Evolutionary conservation across 2,113 vertebrate genomes (phyloP), one percentile per base, ranked within the genome.

Genomic region (Neodontobutis hainanensis): DNA sequence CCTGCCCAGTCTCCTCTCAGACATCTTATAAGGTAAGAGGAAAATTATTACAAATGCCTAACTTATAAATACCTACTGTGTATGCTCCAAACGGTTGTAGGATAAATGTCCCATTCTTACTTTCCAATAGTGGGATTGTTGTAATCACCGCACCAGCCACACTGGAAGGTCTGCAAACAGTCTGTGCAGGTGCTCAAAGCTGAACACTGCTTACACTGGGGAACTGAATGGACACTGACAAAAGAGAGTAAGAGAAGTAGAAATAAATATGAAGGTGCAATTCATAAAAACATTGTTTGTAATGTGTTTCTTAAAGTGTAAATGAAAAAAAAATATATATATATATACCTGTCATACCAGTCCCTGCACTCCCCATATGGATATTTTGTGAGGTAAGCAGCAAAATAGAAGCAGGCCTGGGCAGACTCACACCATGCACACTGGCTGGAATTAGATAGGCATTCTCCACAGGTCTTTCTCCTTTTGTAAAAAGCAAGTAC

Each of bases 381-480:
- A 80, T 96, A 97, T 78, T 96, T 96, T 70, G 95, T 95, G 70
- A 97, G 92, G 80, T 97, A 97, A 43, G 95, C 93, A 0, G 96
- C 95, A 11, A 97, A 97, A 79, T 95, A 94, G 87, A 97, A 97
- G 83, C 96, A 97, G 78, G 93, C 92, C 70, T 91, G 93, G 8
- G 95, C 95, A 1, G 96, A 97, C 86, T 96, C 94, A 81, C 96
- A 96, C 96, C 96, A 97, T 8, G 96, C 96, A 11, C 96, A 97
- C 89, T 96, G 95, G 89, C 96, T 97, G 11, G 95, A 95, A 89
- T 97, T 96, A 53, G 95, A 95, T 51, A 97, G 90, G 74, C 96
- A 97, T 63, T 95, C 94, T 0, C 88, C 88, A 61, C 95, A 97
- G 0, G 94, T 93, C 78, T 75, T 92, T 15, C 94, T 95, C 88